Evolutionary conservation across 2,113 vertebrate species (phyloP), one percentile per base, ranked within the genome.

Genomic region (Proteles cristata): DNA sequence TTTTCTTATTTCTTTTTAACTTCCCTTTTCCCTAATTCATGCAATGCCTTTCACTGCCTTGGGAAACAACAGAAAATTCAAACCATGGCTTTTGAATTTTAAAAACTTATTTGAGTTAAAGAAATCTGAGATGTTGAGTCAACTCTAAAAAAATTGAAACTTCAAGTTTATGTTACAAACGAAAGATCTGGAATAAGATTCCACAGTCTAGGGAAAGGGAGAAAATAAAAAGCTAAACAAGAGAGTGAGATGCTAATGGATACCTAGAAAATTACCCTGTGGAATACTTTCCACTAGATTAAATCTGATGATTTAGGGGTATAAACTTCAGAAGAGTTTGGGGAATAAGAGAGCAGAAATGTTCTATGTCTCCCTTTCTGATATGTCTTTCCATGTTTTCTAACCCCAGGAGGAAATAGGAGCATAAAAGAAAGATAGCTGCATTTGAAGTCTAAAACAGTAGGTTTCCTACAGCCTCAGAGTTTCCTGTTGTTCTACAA

Each of bases 1-100:
- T 86, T 80, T 81, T 93, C 39, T n/a, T 92, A 63, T 48, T 71
- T 96, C 31, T 80, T 58, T 77, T 81, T 33, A 93, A 45, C 69
- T 89, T 77, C 55, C 43, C 7, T 76, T 95, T 14, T 58, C 28
- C 58, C 28, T 43, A 91, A 25, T 87, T 69, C 33, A 82, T 31
- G 4, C 23, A 91, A 68, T 79, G 7, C 12, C 14, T 84, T 96
- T 86, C 43, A 71, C 11, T 81, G 12, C 39, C 33, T 89, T 92
- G 31, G 39, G 2, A 31, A 43, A 88, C 2, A 39, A 7, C 23
- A 39, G 90, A 82, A 71, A 4, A 82, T 90, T 82, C 77, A 55
- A 95, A 87, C 76, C 23, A 84, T 33, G 7, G 12, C 28, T 53
- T 95, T 79, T 95, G 19, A 45, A 43, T 91, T 82, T 82, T 93